Evolutionary conservation across 2,797 vertebrate species (phyloP).

Genomic region (Gadopsis bispinosus): DNA sequence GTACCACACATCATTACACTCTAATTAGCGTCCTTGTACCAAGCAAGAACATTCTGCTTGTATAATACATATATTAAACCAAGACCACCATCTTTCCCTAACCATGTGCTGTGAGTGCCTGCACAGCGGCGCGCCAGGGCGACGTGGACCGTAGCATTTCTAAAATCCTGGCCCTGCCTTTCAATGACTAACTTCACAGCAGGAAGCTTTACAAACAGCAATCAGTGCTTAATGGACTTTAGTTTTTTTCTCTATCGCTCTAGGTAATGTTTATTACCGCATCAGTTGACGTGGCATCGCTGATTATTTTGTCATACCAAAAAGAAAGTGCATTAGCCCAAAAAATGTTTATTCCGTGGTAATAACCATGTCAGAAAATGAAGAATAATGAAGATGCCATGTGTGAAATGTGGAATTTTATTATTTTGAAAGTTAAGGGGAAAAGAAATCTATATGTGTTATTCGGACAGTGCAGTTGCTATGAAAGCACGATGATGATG

Average conservation of each 20-base stretch:
- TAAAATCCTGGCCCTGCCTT: neutral
- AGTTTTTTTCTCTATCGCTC: neutral
- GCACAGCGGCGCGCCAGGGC: neutral
- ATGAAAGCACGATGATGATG: conserved; percentile 44
- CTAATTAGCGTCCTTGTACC: neutral
- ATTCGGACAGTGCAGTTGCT: conserved; percentile 5
- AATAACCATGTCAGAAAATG: neutral
- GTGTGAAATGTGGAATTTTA: neutral
- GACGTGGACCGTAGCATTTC: neutral
- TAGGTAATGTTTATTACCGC: neutral
- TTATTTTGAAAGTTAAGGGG: neutral
- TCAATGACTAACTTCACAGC: neutral
- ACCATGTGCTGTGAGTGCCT: neutral
- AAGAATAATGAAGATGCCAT: neutral
- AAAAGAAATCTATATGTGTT: neutral
- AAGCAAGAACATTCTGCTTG: neutral
- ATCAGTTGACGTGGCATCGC: neutral
- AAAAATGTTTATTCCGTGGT: neutral
- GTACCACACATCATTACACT: neutral
- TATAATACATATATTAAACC: neutral
- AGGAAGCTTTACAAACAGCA: neutral
- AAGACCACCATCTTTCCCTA: neutral
- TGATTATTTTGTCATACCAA: neutral
- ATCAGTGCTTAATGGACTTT: neutral
- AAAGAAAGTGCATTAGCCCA: too few relatives aligned